A percentile compares a stretch with the other conserved stretches of the same genome.
phyloP scores from a whole-genome alignment of 2,888 invertebrate genomes.

The Drosophila neotestacea region DNA sequence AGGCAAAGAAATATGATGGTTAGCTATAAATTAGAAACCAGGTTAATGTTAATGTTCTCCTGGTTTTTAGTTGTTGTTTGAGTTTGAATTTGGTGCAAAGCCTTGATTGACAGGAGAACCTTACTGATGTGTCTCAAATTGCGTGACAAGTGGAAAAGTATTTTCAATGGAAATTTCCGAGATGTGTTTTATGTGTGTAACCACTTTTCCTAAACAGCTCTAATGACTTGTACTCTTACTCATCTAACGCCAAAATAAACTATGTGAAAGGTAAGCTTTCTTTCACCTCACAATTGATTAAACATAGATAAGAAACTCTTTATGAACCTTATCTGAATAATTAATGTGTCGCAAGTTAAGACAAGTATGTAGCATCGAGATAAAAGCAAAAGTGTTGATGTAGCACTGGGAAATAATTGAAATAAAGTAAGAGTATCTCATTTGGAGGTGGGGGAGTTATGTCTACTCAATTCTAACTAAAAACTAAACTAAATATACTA shows the following conservation, averaged over 20 bases:
- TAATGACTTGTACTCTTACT: slow-evolving; percentile 5
- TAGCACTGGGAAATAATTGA: background rate
- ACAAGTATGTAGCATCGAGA: background rate
- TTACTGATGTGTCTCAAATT: slow-evolving; percentile 41
- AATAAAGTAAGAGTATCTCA: background rate
- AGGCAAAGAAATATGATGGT: slow-evolving; percentile 50
- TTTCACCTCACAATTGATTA: slow-evolving; percentile 5
- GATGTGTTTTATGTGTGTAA: slow-evolving; percentile 12
- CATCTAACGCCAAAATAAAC: background rate
- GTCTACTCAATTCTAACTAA: too few relatives aligned
- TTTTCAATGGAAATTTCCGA: slow-evolving; percentile 34
- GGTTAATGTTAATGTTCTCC: slow-evolving; percentile 41
- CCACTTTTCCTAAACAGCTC: slow-evolving; percentile 11
- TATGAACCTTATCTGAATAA: slow-evolving; percentile 8
- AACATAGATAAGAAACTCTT: slow-evolving; percentile 7
- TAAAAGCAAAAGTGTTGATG: background rate
- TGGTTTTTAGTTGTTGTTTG: slow-evolving; percentile 23
- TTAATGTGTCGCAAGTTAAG: background rate
- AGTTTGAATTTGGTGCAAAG: slow-evolving; percentile 5
- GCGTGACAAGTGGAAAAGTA: slow-evolving; percentile 48
- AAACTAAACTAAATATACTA: too few relatives aligned
- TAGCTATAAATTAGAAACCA: slow-evolving; percentile 51
- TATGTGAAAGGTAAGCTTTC: background rate
- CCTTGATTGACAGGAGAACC: slow-evolving; percentile 29
- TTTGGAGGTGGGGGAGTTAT: too few relatives aligned